Percentiles rank a stretch among this genome's conserved stretches.
Conservation (phyloP, 1,140 invertebrate genomes). For the Vanessa atalanta region DNA sequence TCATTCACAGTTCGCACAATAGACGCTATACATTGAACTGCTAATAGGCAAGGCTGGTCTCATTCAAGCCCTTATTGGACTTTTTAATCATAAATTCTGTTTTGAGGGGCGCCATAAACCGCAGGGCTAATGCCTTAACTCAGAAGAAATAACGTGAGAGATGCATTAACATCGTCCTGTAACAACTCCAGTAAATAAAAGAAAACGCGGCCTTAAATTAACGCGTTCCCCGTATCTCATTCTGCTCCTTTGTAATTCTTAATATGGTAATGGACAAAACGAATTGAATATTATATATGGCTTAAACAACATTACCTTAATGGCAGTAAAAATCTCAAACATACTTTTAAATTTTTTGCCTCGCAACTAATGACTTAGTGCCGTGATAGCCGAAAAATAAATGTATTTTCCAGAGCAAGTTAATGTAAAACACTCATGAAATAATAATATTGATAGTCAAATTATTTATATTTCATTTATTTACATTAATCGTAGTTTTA, state of each 20-base stretch:
- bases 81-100: conserved; percentile 38
- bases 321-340: conserved; percentile 22
- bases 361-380: conserved; percentile 22
- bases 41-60: conserved; percentile 61
- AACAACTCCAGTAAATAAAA: conserved; percentile 37
- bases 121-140: conserved; percentile 26
- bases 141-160: conserved; percentile 45
- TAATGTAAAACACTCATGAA: background rate
- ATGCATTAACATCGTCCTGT: conserved; percentile 46
- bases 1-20: conserved; percentile 80
- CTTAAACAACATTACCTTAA: conserved; percentile 26
- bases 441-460: background rate
- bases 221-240: conserved; percentile 29
- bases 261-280: conserved; percentile 34
- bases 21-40: conserved; percentile 60
- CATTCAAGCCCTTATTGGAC: conserved; percentile 48
- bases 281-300: conserved; percentile 29
- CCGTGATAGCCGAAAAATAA: conserved; percentile 3
- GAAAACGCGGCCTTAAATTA: conserved; percentile 31
- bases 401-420: background rate
- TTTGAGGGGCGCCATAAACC: conserved; percentile 32
- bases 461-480: too few species aligned
- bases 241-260: conserved; percentile 38
- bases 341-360: conserved; percentile 23
- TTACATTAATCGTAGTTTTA: too few species aligned